Evolutionary conservation across 2,888 invertebrate species (phyloP), one percentile per base, ranked within the genome.

Genomic region (Ormyrus thymus): DNA sequence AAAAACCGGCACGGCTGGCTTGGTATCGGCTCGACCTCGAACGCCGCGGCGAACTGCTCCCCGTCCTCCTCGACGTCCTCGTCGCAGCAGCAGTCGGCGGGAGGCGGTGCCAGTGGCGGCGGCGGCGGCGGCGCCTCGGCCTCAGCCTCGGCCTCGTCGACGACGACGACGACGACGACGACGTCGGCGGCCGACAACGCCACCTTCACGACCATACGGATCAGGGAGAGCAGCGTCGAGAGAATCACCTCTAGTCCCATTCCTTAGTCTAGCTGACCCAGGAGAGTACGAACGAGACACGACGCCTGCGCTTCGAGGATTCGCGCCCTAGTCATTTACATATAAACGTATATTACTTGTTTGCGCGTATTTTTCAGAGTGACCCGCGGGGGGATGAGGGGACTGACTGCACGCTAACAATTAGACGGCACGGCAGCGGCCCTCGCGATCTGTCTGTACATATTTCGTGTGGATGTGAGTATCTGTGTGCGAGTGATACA

Each of bases 191-290:
- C 58, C 11, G 13, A n/a, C 6, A 59, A 13, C 45, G 59, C 89
- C 64, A 88, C 89, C 69, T 90, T 85, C 82, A 90, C 90, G 66
- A 90, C 90, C 72, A 90, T 90, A 86, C 88, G 90, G 82, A 90
- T 90, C 78, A 84, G 90, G 82, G 90, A 90, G 85, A 90, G 90
- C 86, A 90, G 90, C 85, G 90, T 90, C 84, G 90, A 90, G 81
- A 85, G 90, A 86, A 90, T 90, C 84, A 90, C 90, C 74, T 90
- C 90, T 86, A 90, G 90, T 89, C 90, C 90, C 83, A 89, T 90
- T 86, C 90, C 90, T 86, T 90, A 90, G 88, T 90, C 66, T 51
- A 59, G 48, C 55, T 13, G 66, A 53, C 48, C 50, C 58, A 13
- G 11, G 9, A n/a, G 70, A 71, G 48, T 51, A 2, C 43, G 53